Conservation (phyloP, 2,888 invertebrate genomes). For the Fragum fragum region DNA sequence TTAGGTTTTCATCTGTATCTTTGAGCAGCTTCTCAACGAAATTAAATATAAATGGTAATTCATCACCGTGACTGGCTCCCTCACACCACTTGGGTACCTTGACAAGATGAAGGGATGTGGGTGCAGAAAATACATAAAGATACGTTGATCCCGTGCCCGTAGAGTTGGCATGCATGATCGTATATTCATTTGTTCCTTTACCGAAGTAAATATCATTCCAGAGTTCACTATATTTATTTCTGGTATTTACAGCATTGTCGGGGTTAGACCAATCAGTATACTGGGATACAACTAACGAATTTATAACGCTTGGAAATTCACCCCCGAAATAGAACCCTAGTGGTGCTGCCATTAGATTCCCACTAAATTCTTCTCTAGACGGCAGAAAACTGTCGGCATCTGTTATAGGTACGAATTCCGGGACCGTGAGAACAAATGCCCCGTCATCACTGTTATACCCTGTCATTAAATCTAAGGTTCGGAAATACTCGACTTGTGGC, state of each 20-base stretch:
- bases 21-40: not conserved
- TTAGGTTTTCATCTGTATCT: not conserved
- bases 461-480: slow-evolving; percentile 92
- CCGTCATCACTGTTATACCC: slow-evolving; percentile 93
- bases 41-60: slow-evolving; percentile 6
- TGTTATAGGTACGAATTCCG: not conserved
- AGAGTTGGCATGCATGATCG: slow-evolving; percentile 92
- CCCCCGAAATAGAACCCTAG: not conserved
- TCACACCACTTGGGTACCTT: slow-evolving; percentile 72
- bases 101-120: slow-evolving; percentile 61
- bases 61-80: slow-evolving; percentile 81
- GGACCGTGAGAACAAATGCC: not conserved
- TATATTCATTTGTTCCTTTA: slow-evolving; percentile 87
- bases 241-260: slow-evolving; percentile 92
- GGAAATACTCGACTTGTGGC: slow-evolving; percentile 96
- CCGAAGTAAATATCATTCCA: slow-evolving; percentile 98
- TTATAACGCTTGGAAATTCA: slow-evolving; percentile 12
- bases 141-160: slow-evolving; percentile 42
- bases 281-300: slow-evolving; percentile 33
- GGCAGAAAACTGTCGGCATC: slow-evolving; percentile 3
- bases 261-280: slow-evolving; percentile 37
- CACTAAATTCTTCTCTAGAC: not conserved
- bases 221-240: slow-evolving; percentile 95
- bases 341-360: not conserved
- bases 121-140: slow-evolving; percentile 70